These are phyloP conservation scores for Paratilapia polleni DNA, from an alignment of 2,113 vertebrate species.

Conservation along the genomic window DNA sequence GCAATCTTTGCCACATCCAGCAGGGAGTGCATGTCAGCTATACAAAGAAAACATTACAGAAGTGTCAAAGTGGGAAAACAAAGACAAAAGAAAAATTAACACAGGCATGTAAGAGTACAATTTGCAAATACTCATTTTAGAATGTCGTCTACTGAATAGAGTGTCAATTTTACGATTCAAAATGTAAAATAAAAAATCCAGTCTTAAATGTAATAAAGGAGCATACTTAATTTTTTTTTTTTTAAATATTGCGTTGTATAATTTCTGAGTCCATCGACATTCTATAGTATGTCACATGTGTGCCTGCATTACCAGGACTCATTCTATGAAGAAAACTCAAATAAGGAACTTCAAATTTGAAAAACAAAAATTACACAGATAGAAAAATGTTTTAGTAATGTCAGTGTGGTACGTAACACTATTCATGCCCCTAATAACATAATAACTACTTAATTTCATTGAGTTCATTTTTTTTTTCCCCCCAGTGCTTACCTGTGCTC, in stretches of 20 bases:
- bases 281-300: neutral
- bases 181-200: neutral
- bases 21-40: slow-evolving; percentile 88
- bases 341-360: neutral
- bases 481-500: slow-evolving; percentile 78
- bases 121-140: neutral
- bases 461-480: neutral
- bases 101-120: neutral
- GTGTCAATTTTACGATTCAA: neutral
- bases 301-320: neutral
- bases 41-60: slow-evolving; percentile 20
- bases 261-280: neutral
- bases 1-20: slow-evolving; percentile 94
- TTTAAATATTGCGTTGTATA: neutral
- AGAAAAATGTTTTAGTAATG: neutral
- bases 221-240: neutral
- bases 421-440: neutral
- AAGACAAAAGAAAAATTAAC: neutral
- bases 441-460: neutral
- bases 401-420: neutral
- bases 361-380: neutral
- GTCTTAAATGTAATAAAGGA: neutral
- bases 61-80: neutral
- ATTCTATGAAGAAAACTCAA: neutral
- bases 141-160: neutral